phyloP scores from a whole-genome alignment of 2,888 invertebrate genomes.

The Notocelia uddmanniana region DNA sequence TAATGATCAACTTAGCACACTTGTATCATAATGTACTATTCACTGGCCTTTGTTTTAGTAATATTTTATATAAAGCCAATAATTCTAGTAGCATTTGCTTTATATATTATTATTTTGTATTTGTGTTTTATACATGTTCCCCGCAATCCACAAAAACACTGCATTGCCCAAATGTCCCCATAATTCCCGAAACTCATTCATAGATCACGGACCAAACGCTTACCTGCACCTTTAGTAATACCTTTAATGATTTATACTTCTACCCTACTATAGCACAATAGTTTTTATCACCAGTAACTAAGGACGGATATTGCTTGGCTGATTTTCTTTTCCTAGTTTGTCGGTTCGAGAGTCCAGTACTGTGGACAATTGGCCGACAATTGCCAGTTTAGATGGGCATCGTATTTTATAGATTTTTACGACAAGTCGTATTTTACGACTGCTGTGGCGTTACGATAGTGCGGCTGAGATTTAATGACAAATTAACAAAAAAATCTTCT shows the following conservation, averaged over 20 bases:
- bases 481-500: slow-evolving; percentile 54
- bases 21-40: neutral
- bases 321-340: slow-evolving; percentile 8
- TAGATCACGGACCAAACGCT: slow-evolving; percentile 71
- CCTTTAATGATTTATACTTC: slow-evolving; percentile 63
- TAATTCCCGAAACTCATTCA: slow-evolving; percentile 76
- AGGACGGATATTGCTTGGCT: slow-evolving; percentile 46
- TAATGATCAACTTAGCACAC: no score
- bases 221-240: slow-evolving; percentile 59
- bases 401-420: slow-evolving; percentile 77
- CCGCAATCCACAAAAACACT: slow-evolving; percentile 40
- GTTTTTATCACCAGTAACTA: slow-evolving; percentile 45
- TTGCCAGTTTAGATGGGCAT: slow-evolving; percentile 65
- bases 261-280: slow-evolving; percentile 38
- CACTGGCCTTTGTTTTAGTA: neutral
- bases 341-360: slow-evolving; percentile 52
- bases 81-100: neutral
- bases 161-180: slow-evolving; percentile 48
- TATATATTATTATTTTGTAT: neutral
- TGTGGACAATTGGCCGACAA: slow-evolving; percentile 71
- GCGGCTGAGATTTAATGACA: slow-evolving; percentile 53
- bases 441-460: slow-evolving; percentile 56
- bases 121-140: slow-evolving; percentile 15
- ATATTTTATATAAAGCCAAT: neutral
- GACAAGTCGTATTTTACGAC: slow-evolving; percentile 71